Evolutionary conservation across 1,140 invertebrate species (phyloP).

Genomic region (Parasteatoda tepidariorum): DNA sequence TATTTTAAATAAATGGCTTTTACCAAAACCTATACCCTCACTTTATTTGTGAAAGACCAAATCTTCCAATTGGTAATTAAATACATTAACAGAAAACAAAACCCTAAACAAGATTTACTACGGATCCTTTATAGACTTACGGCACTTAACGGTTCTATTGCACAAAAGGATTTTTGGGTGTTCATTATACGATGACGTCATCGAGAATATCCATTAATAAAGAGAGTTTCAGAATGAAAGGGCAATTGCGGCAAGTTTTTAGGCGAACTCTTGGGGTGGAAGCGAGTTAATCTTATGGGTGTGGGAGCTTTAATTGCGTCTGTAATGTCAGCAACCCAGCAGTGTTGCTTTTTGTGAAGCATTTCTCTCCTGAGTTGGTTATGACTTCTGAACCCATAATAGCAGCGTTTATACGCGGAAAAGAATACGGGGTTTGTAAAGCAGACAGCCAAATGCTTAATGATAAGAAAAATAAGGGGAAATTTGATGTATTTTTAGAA

Average conservation of each 20-base stretch:
- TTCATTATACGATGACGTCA: constrained; percentile 37
- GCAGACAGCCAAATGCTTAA: too few relatives aligned
- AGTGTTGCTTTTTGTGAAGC: constrained; percentile 35
- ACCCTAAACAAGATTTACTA: too few relatives aligned
- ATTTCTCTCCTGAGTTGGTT: not conserved
- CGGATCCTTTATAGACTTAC: not conserved
- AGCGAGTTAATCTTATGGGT: too few relatives aligned
- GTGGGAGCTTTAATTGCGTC: constrained; percentile 16
- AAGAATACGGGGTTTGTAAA: too few relatives aligned
- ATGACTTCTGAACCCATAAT: not conserved
- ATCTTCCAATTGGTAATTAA: too few relatives aligned
- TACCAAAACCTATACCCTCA: too few relatives aligned
- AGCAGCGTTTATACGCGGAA: too few relatives aligned
- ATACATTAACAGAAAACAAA: too few relatives aligned
- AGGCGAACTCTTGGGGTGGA: not conserved
- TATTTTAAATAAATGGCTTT: too few relatives aligned
- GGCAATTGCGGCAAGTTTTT: not conserved
- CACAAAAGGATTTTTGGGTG: constrained; percentile 1
- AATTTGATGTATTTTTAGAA: too few relatives aligned
- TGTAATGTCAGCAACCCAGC: not conserved
- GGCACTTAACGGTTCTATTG: not conserved
- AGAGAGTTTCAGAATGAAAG: not conserved
- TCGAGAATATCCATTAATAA: constrained; percentile 30
- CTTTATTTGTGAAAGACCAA: too few relatives aligned
- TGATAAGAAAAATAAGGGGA: too few relatives aligned